Evolutionary conservation across 2,113 vertebrate species (phyloP).

Genomic region (Perca flavescens): DNA sequence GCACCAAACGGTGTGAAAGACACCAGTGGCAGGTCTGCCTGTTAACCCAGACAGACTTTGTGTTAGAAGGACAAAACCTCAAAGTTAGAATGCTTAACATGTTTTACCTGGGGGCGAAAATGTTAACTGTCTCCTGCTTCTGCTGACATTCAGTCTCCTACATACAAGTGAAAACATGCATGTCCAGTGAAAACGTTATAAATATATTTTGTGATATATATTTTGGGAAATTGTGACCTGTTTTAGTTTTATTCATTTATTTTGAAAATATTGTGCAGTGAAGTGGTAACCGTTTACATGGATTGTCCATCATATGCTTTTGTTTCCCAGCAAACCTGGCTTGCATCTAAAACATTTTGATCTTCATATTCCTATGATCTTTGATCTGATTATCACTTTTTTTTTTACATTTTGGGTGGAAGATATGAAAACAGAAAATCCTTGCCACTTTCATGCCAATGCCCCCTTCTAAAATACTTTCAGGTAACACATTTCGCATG

Average conservation of each 20-base stretch:
- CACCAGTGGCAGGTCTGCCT: slow-evolving; percentile 18
- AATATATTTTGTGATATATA: slow-evolving; percentile 1
- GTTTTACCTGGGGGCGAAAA: slow-evolving; percentile 37
- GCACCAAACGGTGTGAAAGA: slow-evolving; percentile 27
- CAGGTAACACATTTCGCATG: slow-evolving; percentile 17
- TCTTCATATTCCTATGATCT: background rate
- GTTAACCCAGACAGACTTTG: slow-evolving; percentile 45
- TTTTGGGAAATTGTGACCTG: background rate
- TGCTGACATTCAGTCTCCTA: slow-evolving; percentile 9
- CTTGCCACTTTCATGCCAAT: background rate
- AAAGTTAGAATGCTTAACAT: slow-evolving; percentile 17
- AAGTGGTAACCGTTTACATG: background rate
- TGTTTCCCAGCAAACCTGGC: slow-evolving; percentile 30
- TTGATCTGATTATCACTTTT: slow-evolving; percentile 17
- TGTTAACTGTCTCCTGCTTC: slow-evolving; percentile 20
- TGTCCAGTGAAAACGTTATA: slow-evolving; percentile 19
- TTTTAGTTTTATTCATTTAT: slow-evolving; percentile 7
- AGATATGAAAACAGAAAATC: background rate
- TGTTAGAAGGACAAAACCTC: slow-evolving; percentile 30
- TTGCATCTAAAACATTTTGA: slow-evolving; percentile 10
- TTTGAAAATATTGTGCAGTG: background rate
- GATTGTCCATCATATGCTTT: slow-evolving; percentile 13
- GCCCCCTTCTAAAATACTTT: background rate
- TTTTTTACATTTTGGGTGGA: background rate
- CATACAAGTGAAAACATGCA: slow-evolving; percentile 35